A percentile compares a stretch with the other conserved stretches of the same genome.
Evolutionary conservation across 2,113 vertebrate genomes (phyloP).

Genomic region (Ochotona princeps): DNA sequence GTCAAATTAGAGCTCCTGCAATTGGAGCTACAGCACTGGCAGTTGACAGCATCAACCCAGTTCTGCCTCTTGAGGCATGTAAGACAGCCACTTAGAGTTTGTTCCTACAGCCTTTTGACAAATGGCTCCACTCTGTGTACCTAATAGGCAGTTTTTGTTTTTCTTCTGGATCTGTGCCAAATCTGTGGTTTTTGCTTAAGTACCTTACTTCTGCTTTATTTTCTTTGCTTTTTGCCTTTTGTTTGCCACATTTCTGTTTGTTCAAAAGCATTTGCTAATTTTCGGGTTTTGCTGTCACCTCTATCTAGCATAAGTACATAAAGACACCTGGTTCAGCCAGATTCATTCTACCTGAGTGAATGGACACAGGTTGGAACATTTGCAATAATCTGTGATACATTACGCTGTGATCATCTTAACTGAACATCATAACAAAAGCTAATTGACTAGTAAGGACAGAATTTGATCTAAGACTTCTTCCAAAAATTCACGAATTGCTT

Average conservation of each 20-base stretch:
- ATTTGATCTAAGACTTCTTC: constrained; percentile 13
- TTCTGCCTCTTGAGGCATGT: constrained; percentile 64
- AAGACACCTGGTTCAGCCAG: constrained; percentile 2
- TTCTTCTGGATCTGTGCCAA: constrained; percentile 49
- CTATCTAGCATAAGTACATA: neutral
- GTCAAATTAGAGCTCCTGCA: constrained; percentile 66
- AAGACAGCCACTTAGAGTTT: constrained; percentile 57
- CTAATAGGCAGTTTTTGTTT: constrained; percentile 65
- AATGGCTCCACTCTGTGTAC: constrained; percentile 49
- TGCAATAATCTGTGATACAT: neutral
- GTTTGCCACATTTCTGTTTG: neutral
- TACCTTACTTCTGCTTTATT: constrained; percentile 29
- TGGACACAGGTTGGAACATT: constrained; percentile 8
- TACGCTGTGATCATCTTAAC: neutral
- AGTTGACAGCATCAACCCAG: constrained; percentile 12
- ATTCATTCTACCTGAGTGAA: constrained; percentile 17
- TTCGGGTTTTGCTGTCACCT: neutral
- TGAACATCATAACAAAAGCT: constrained; percentile 26
- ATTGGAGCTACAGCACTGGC: neutral
- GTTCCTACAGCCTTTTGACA: constrained; percentile 59
- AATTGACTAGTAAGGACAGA: constrained; percentile 24
- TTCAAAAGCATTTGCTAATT: constrained; percentile 47
- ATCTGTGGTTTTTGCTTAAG: constrained; percentile 55
- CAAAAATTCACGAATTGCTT: constrained; percentile 26
- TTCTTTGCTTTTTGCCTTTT: constrained; percentile 52